Evolutionary conservation across 2,113 vertebrate genomes (phyloP).

Genomic region (Tragelaphus imberbis): DNA sequence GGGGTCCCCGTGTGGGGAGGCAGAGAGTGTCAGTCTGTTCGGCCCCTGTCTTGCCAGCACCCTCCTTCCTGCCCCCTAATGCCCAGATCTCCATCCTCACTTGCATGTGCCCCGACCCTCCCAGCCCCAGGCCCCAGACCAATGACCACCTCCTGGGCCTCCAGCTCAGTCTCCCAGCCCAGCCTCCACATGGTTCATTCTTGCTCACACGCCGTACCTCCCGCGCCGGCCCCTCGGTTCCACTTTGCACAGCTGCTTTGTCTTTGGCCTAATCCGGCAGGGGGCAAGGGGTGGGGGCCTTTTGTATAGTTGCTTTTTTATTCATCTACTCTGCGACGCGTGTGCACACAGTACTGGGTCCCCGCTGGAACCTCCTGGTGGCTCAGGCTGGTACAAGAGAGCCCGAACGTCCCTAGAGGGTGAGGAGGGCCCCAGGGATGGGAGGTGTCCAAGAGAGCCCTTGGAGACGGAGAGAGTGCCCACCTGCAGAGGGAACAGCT

Average conservation of each 20-base stretch:
- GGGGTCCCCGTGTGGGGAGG: background rate
- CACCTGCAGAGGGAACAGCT: background rate
- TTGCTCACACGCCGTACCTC: background rate
- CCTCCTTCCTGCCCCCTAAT: too few relatives aligned
- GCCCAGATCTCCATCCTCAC: background rate
- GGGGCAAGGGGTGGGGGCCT: background rate
- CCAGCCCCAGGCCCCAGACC: background rate
- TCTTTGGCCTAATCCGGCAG: background rate
- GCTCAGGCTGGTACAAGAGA: background rate
- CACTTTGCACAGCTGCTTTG: rapidly evolving
- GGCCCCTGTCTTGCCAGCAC: background rate
- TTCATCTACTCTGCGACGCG: background rate
- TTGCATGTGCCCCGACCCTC: rapidly evolving
- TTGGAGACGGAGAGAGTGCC: background rate
- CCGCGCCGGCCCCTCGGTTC: rapidly evolving
- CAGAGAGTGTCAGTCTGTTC: rapidly evolving
- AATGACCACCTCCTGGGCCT: background rate
- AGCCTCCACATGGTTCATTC: background rate
- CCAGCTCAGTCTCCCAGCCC: background rate
- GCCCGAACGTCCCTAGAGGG: rapidly evolving
- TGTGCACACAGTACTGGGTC: background rate
- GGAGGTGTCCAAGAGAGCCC: background rate
- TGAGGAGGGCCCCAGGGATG: background rate
- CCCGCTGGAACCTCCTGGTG: background rate
- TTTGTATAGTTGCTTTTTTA: background rate